Evolutionary conservation across 1,140 invertebrate species (phyloP).

Genomic region (Lepidurus arcticus): DNA sequence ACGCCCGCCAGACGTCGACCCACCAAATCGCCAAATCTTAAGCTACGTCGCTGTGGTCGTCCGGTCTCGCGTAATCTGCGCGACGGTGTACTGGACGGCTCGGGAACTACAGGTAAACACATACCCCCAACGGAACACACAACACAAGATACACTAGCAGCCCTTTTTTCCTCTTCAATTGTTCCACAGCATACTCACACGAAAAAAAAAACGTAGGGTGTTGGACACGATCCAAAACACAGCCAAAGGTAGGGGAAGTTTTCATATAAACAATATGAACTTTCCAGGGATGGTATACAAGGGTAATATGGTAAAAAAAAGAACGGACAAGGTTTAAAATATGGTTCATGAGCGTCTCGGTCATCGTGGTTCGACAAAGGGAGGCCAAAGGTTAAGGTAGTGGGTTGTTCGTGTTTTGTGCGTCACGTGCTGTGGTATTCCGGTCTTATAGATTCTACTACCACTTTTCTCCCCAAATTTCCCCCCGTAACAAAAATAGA

Average conservation of each 20-base stretch:
- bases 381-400: neutral
- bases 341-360: neutral
- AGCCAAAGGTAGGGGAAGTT: no score
- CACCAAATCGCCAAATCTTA: constrained; percentile 41
- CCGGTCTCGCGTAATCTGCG: neutral
- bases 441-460: neutral
- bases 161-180: no score
- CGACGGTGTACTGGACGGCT: neutral
- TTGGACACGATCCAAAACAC: no score
- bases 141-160: no score
- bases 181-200: no score
- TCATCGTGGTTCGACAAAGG: constrained; percentile 7
- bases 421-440: constrained; percentile 9
- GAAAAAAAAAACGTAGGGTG: no score
- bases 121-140: neutral
- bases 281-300: no score
- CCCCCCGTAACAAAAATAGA: no score
- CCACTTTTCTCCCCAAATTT: neutral
- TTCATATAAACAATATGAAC: no score
- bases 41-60: neutral
- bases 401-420: neutral
- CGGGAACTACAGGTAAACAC: neutral
- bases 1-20: constrained; percentile 57
- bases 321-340: neutral
- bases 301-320: no score